Conservation (phyloP, 2,888 invertebrate genomes). For the Lysandra coridon region DNA sequence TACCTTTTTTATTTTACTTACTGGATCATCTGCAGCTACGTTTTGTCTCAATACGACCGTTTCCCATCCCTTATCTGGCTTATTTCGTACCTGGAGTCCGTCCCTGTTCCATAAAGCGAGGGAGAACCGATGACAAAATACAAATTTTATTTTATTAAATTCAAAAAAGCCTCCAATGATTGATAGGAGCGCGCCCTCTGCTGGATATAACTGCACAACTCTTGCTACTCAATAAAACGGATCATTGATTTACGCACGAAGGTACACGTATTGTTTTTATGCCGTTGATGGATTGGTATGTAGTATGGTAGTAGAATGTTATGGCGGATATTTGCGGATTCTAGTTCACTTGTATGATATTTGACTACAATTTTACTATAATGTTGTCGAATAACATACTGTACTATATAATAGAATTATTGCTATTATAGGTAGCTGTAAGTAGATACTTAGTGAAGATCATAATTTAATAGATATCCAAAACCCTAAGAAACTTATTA, state of each 20-base stretch:
- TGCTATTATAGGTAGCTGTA: no score
- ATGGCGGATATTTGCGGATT: no score
- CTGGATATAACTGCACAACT: constrained; percentile 63
- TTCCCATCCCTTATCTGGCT: neutral
- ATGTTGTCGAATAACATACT: no score
- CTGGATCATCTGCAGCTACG: no score
- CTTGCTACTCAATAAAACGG: constrained; percentile 75
- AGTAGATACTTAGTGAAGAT: no score
- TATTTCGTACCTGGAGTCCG: constrained; percentile 46
- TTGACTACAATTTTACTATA: no score
- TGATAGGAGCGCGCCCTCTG: constrained; percentile 75
- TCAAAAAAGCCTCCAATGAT: constrained; percentile 80
- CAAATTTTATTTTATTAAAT: constrained; percentile 82
- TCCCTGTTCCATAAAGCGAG: constrained; percentile 65
- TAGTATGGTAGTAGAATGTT: neutral
- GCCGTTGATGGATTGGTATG: neutral
- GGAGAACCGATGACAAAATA: constrained; percentile 80
- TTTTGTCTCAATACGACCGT: no score
- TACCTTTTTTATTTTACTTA: no score
- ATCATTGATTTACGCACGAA: constrained; percentile 58
- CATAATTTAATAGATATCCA: no score
- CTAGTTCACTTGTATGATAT: no score
- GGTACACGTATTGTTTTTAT: constrained; percentile 28
- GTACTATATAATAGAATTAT: no score
- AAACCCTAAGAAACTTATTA: no score